Evolutionary conservation across 2,797 vertebrate genomes (phyloP).

Genomic region (Kryptopterus vitreolus): DNA sequence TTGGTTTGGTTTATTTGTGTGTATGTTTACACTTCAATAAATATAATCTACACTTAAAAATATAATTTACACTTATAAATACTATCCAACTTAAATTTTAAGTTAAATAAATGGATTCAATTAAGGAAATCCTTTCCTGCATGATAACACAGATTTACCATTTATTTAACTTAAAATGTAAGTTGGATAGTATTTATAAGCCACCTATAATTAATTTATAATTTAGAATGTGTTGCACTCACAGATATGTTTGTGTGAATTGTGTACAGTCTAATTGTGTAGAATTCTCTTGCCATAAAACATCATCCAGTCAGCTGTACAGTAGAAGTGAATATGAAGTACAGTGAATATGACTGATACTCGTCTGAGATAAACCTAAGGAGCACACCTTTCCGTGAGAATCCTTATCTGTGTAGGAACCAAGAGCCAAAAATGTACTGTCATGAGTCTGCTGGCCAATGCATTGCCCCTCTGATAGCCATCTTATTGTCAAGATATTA

Average conservation of each 20-base stretch:
- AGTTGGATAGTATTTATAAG: neutral
- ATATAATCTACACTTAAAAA: no score
- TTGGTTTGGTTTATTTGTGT: no score
- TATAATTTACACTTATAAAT: no score
- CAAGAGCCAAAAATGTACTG: conserved; percentile 69
- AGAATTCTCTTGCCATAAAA: neutral
- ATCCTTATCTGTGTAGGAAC: conserved; percentile 72
- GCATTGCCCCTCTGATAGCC: conserved; percentile 57
- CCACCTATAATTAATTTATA: no score
- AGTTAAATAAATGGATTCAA: neutral
- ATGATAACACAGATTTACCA: neutral
- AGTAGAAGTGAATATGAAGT: conserved; percentile 28
- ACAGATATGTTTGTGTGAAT: neutral
- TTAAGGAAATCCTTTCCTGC: no score
- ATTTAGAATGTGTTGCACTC: neutral
- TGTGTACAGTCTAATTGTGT: neutral
- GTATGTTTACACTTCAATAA: no score
- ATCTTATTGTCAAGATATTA: conserved; percentile 69
- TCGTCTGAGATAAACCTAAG: conserved; percentile 48
- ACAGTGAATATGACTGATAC: conserved; percentile 41
- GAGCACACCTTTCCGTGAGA: conserved; percentile 70
- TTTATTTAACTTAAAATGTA: neutral
- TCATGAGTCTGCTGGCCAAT: conserved; percentile 72
- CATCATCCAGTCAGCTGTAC: conserved; percentile 18
- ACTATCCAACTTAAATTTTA: neutral